Conservation (phyloP, 1,140 invertebrate genomes). For the Musca domestica region DNA sequence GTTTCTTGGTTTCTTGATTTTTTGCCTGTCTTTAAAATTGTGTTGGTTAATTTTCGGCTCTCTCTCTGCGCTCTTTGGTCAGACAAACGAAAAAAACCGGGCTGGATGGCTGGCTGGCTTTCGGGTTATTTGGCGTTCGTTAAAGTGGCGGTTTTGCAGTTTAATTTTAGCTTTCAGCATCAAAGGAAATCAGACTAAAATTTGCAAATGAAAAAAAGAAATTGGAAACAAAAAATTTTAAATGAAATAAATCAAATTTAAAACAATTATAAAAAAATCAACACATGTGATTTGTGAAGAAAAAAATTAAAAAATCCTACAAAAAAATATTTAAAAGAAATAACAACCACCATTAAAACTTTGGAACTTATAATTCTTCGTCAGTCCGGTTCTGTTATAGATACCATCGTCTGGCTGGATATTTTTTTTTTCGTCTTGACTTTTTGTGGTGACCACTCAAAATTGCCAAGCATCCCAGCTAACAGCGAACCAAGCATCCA, state of each 20-base stretch:
- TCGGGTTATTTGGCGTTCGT: conserved; percentile 16
- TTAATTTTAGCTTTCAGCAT: conserved; percentile 18
- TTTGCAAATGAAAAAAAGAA: too few species aligned
- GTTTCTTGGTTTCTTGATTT: neutral
- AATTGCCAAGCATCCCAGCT: too few species aligned
- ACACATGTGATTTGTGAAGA: neutral
- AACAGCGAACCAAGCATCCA: too few species aligned
- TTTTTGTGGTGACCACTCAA: too few species aligned
- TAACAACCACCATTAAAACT: neutral
- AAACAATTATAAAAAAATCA: conserved; percentile 1
- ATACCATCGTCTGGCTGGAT: neutral
- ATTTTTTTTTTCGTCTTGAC: neutral
- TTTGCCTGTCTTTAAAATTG: too few species aligned
- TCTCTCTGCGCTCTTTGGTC: too few species aligned
- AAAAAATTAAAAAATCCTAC: neutral
- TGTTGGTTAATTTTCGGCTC: neutral
- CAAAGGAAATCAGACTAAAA: too few species aligned
- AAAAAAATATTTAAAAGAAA: too few species aligned
- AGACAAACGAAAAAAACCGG: too few species aligned
- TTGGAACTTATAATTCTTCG: neutral
- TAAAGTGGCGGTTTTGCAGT: conserved; percentile 17
- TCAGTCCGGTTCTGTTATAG: neutral
- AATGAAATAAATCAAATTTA: neutral
- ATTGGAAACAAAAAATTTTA: neutral
- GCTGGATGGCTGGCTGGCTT: neutral